phyloP scores from a whole-genome alignment of 2,113 vertebrate genomes.

The Puffinus mauretanicus region DNA sequence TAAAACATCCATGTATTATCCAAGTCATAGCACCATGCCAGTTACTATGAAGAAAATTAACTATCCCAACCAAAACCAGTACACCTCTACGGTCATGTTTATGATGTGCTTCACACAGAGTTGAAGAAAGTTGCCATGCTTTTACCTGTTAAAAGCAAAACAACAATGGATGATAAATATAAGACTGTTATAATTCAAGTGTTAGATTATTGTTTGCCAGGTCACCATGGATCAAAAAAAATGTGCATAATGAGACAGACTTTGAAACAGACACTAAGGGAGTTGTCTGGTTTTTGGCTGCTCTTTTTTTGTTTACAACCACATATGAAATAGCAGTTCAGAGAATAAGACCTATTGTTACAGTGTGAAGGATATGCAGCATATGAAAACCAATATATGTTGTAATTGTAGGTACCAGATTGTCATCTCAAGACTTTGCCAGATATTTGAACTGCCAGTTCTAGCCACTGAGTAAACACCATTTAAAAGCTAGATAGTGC shows the following conservation, averaged over 20 bases:
- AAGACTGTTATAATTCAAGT: background rate
- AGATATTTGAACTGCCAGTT: background rate
- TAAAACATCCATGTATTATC: background rate
- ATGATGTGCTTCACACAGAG: background rate
- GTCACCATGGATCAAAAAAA: background rate
- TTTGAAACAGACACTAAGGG: background rate
- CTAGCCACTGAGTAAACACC: background rate
- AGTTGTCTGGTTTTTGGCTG: rapidly evolving
- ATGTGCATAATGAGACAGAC: too few relatives aligned
- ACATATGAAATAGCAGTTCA: background rate
- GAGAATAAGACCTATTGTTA: background rate
- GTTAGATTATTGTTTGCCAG: background rate
- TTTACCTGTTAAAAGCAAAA: background rate
- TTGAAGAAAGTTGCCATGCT: background rate
- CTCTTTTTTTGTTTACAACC: background rate
- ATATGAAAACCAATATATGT: background rate
- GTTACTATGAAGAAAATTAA: background rate
- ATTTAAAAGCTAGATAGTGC: background rate
- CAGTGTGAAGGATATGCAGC: background rate
- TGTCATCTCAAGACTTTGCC: background rate
- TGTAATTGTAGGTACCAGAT: background rate
- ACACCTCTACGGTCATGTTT: background rate
- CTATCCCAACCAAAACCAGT: background rate
- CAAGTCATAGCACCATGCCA: background rate
- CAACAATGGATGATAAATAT: background rate